Evolutionary conservation across 1,140 invertebrate genomes (phyloP).

Genomic region (Babylonia areolata): DNA sequence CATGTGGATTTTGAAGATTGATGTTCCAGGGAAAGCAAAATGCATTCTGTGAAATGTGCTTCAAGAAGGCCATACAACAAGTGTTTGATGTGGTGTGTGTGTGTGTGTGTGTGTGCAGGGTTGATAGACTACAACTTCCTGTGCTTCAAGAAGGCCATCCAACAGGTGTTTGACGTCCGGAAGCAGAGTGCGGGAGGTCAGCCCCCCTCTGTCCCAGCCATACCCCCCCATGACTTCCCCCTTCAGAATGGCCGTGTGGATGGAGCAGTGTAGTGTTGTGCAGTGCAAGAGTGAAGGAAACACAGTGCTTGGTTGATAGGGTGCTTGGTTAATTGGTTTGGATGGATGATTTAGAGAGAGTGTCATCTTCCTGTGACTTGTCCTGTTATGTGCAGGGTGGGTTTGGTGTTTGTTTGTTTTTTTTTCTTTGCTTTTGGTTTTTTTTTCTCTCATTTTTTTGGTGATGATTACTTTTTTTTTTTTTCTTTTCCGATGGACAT

Average conservation of each 20-base stretch:
- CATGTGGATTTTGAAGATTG: too few relatives aligned
- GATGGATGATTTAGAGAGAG: neutral
- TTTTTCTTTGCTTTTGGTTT: too few relatives aligned
- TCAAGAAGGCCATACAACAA: too few relatives aligned
- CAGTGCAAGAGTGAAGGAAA: neutral
- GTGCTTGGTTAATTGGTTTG: constrained; percentile 6
- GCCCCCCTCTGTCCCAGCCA: neutral
- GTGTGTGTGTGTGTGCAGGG: constrained; percentile 85
- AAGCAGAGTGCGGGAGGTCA: constrained; percentile 51
- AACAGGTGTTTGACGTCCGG: constrained; percentile 73
- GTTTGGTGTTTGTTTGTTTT: too few relatives aligned
- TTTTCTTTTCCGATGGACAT: neutral
- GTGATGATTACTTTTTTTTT: too few relatives aligned
- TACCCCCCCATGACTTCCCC: neutral
- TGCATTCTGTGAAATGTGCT: too few relatives aligned
- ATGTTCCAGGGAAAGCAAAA: too few relatives aligned
- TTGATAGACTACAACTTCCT: constrained; percentile 98
- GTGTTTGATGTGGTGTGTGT: too few relatives aligned
- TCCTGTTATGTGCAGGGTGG: too few relatives aligned
- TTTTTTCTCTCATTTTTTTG: too few relatives aligned
- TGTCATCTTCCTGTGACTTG: too few relatives aligned
- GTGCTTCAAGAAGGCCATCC: constrained; percentile 88
- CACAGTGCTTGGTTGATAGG: neutral
- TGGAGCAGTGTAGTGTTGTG: neutral
- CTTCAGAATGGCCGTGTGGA: neutral